Evolutionary conservation across 2,113 vertebrate genomes (phyloP), one percentile per base, ranked within the genome.

Genomic region (Corynorhinus townsendii): DNA sequence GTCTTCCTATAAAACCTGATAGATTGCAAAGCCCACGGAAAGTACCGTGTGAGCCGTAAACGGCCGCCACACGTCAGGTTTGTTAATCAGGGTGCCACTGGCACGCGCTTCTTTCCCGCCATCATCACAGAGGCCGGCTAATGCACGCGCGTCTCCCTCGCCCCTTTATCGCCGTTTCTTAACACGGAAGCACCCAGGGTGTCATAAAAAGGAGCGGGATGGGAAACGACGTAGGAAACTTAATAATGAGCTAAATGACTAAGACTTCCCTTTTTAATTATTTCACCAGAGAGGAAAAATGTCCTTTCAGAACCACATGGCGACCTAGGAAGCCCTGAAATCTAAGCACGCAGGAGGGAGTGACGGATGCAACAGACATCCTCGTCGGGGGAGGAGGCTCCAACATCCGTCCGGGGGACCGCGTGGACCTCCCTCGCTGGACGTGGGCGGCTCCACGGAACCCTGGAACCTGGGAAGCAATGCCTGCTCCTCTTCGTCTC

Each of bases 1-100:
- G 26, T 81, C 30, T 94, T 91, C 71, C 69, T 87, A 86, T 95
- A 91, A 95, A 96, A 92, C 3, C 17, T 54, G 20, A 73, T 35
- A 62, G 47, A 80, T 30, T 45, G 30, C 56, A 87, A 85, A 64
- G 33, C 52, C 11, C 49, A 4, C 3, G 69, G 56, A 87, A 17
- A 64, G 49, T 30, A 14, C 8, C 17, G 22, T 35, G 35, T 40
- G 66, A 91, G 64, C 49, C 84, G 56, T 82, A 69, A 93, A 90
- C 12, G 4, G 19, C 26, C 0, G 22, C 6, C 17, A 28, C 11
- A 22, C 11, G 40, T 56, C 20, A 17, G 30, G 6, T 82, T 45
- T 33, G 54, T 30, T 77, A 38, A 81, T 76, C 49, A 80, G 75
- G 52, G 7, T 16, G n/a, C 22, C 2, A 38, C 22, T 2, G 11